These are phyloP conservation scores for Drosophila koepferae DNA, from an alignment of 2,888 invertebrate genomes.

Conservation along the genomic window DNA sequence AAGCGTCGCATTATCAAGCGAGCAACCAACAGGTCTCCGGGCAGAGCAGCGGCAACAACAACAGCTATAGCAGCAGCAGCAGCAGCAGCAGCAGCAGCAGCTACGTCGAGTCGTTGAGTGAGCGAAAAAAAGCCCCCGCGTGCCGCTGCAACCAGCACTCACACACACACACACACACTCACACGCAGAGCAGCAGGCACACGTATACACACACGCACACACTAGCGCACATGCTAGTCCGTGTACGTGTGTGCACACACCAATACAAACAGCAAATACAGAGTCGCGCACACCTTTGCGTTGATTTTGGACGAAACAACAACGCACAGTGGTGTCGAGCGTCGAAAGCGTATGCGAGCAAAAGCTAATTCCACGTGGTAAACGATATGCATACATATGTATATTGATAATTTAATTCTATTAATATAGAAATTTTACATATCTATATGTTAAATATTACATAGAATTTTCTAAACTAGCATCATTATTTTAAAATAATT, in stretches of 20 bases:
- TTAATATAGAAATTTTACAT: not conserved
- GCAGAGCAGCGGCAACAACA: constrained; percentile 58
- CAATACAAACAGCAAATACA: constrained; percentile 46
- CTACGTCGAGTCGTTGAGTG: constrained; percentile 53
- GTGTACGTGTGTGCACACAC: constrained; percentile 31
- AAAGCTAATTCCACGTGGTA: constrained; percentile 47
- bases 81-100: constrained; percentile 34
- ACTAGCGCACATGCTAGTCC: constrained; percentile 13
- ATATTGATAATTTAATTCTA: not conserved
- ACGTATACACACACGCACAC: not conserved
- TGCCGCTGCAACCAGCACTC: constrained; percentile 71
- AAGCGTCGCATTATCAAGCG: constrained; percentile 77
- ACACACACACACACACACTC: constrained; percentile 14
- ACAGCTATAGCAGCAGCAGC: constrained; percentile 43
- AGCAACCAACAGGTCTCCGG: constrained; percentile 77
- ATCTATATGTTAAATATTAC: not conserved
- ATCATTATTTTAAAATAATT: not conserved
- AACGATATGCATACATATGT: not conserved
- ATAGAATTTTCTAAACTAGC: not conserved
- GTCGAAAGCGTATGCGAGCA: not conserved
- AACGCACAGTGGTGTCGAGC: constrained; percentile 50
- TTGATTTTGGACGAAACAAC: constrained; percentile 76
- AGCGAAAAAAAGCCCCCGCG: constrained; percentile 73
- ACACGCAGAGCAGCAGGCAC: not conserved
- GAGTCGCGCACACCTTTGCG: constrained; percentile 80